Evolutionary conservation across 2,113 vertebrate genomes (phyloP).

Genomic region (Beaufortia kweichowensis): DNA sequence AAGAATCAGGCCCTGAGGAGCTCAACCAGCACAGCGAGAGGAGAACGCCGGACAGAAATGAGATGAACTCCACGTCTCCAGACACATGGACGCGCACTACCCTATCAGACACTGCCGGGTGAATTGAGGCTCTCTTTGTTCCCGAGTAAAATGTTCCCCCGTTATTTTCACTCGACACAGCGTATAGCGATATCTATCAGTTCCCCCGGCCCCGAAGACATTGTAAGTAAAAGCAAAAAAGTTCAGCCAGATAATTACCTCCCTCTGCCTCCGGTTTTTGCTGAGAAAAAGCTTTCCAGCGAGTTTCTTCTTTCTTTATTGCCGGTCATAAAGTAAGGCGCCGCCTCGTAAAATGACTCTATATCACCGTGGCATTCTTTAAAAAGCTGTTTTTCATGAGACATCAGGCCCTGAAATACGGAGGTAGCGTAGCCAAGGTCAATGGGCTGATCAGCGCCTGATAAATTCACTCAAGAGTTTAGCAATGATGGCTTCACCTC

Average conservation of each 20-base stretch:
- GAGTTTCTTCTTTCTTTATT: conserved; percentile 63
- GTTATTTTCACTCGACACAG: conserved; percentile 62
- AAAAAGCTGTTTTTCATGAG: conserved; percentile 60
- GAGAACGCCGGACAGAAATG: conserved; percentile 60
- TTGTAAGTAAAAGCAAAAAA: conserved; percentile 65
- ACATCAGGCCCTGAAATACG: conserved; percentile 59
- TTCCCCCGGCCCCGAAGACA: conserved; percentile 54
- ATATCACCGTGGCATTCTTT: conserved; percentile 59
- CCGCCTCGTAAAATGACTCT: conserved; percentile 65
- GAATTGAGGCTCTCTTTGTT: conserved; percentile 63
- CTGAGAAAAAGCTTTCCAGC: conserved; percentile 66
- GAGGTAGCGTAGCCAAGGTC: conserved; percentile 57
- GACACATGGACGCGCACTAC: conserved; percentile 56
- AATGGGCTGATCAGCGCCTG: conserved; percentile 27
- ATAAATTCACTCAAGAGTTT: conserved; percentile 48
- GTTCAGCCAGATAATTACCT: conserved; percentile 69
- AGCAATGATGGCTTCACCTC: background rate
- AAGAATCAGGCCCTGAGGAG: conserved; percentile 61
- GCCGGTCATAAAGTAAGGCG: conserved; percentile 62
- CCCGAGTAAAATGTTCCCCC: conserved; percentile 61
- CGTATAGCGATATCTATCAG: conserved; percentile 65
- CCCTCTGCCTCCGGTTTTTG: conserved; percentile 61
- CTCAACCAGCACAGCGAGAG: conserved; percentile 57
- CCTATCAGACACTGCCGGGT: conserved; percentile 59
- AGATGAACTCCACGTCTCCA: conserved; percentile 68